phyloP scores from a whole-genome alignment of 2,888 invertebrate genomes.

The Spodoptera littoralis region DNA sequence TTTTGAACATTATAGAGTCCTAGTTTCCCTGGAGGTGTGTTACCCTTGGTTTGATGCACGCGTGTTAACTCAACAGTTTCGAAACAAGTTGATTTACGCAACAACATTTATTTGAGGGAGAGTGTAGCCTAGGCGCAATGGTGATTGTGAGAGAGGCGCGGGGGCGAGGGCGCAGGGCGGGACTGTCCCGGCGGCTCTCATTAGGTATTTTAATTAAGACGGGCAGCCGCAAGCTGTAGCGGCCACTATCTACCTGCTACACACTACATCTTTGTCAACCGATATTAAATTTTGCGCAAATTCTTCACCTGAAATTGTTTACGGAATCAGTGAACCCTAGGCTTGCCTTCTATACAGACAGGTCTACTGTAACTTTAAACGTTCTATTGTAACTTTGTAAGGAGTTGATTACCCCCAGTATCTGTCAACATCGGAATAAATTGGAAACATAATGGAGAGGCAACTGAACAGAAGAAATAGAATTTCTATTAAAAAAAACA shows the following conservation, averaged over 20 bases:
- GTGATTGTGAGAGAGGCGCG: constrained; percentile 47
- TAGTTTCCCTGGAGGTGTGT: neutral
- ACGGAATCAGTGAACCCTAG: constrained; percentile 5
- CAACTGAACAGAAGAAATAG: no score
- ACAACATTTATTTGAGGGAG: constrained; percentile 44
- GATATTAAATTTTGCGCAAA: constrained; percentile 45
- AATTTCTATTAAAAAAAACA: no score
- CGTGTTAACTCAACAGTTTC: constrained; percentile 18
- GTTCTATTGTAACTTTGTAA: no score
- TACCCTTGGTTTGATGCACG: constrained; percentile 11
- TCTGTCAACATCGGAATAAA: no score
- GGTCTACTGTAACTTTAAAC: no score
- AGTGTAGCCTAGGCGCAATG: constrained; percentile 50
- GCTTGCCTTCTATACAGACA: no score
- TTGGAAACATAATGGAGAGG: no score
- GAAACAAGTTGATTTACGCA: constrained; percentile 47
- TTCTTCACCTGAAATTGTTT: constrained; percentile 36
- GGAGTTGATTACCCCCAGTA: no score
- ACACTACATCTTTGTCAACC: constrained; percentile 47
- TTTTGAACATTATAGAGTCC: neutral
- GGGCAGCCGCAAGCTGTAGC: constrained; percentile 46
- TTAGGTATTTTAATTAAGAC: constrained; percentile 78
- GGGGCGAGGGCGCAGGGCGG: constrained; percentile 16
- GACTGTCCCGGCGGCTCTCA: constrained; percentile 60
- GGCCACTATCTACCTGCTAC: constrained; percentile 56